Evolutionary conservation across 2,888 invertebrate species (phyloP).

Genomic region (Phengaris arion): DNA sequence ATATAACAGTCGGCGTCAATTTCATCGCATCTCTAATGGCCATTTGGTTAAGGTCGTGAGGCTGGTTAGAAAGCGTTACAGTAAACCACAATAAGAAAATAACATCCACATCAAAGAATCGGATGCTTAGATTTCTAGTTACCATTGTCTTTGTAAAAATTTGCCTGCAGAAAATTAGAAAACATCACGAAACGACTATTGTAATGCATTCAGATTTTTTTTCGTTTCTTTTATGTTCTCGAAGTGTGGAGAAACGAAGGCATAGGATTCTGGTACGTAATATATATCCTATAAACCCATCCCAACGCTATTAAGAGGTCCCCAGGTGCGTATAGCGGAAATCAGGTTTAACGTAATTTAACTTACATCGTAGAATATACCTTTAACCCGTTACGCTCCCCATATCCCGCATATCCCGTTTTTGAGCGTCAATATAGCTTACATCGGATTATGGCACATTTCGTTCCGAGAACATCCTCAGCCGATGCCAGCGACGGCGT

Average conservation of each 20-base stretch:
- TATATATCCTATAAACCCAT: not conserved
- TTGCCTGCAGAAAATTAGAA: slow-evolving; percentile 16
- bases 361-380: not conserved
- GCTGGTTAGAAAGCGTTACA: slow-evolving; percentile 28
- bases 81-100: slow-evolving; percentile 28
- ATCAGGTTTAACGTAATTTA: slow-evolving; percentile 5
- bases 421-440: slow-evolving; percentile 22
- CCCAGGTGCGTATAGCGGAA: not conserved
- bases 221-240: not conserved
- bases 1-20: slow-evolving; percentile 8
- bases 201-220: not conserved
- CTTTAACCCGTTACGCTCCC: slow-evolving; percentile 11
- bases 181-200: slow-evolving; percentile 3
- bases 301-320: not conserved
- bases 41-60: slow-evolving; percentile 24
- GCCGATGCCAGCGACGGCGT: not conserved
- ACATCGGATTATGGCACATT: slow-evolving; percentile 25
- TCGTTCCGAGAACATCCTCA: slow-evolving; percentile 27
- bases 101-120: slow-evolving; percentile 24
- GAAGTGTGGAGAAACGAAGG: not conserved
- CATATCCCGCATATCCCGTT: not conserved
- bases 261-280: not conserved
- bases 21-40: slow-evolving; percentile 16
- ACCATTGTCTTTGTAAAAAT: slow-evolving; percentile 22
- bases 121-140: slow-evolving; percentile 21